Evolutionary conservation across 1,140 invertebrate genomes (phyloP).

Genomic region (Pantala flavescens): DNA sequence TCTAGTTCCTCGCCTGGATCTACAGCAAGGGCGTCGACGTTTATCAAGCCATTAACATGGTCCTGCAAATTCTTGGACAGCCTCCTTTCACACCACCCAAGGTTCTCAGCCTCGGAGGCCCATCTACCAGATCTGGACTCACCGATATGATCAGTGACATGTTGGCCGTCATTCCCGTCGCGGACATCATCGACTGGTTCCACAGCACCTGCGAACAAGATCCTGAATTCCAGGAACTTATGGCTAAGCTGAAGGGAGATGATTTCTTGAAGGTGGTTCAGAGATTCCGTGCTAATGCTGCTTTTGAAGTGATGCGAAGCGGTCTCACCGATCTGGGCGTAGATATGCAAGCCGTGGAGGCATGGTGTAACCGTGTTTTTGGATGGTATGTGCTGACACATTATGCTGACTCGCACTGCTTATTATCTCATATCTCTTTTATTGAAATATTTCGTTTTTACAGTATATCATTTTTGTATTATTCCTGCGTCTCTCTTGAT

Average conservation of each 20-base stretch:
- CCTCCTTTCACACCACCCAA: neutral
- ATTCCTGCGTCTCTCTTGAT: too few species aligned
- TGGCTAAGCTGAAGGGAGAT: neutral
- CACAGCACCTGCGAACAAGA: neutral
- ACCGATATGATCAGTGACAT: neutral
- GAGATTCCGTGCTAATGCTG: neutral
- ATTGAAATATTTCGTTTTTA: too few species aligned
- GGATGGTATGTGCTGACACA: too few species aligned
- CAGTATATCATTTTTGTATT: too few species aligned
- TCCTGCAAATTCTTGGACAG: neutral
- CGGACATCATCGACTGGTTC: neutral
- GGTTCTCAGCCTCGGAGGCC: neutral
- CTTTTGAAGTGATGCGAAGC: neutral
- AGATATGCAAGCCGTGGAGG: neutral
- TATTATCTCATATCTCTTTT: too few species aligned
- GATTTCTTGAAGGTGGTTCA: neutral
- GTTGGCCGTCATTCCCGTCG: neutral
- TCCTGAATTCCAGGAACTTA: neutral
- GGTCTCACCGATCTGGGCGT: neutral
- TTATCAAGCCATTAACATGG: neutral
- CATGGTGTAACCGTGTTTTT: neutral
- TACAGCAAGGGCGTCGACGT: neutral
- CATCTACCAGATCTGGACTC: neutral
- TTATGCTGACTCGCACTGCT: too few species aligned
- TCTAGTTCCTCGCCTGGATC: neutral